Percentiles rank a stretch among this genome's conserved stretches.
phyloP scores from a whole-genome alignment of 64 coral and sea anemone species.

The Pachyseris speciosa region DNA sequence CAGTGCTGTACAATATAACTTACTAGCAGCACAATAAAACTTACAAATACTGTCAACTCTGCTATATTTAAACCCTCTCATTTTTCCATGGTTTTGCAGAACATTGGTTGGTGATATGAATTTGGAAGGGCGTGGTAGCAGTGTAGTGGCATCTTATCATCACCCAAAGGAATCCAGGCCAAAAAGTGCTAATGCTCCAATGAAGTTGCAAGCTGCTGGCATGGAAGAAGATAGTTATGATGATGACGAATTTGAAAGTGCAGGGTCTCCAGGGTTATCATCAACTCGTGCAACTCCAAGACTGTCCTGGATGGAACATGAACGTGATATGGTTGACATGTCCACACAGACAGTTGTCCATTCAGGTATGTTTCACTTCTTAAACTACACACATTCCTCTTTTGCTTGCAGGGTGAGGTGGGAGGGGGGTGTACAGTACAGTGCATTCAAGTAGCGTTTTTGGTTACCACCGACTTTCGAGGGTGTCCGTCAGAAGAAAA shows the following conservation, averaged over 20 bases:
- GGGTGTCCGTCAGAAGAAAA: too few species aligned
- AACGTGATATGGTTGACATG: slow-evolving; percentile 84
- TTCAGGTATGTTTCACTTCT: slow-evolving; percentile 58
- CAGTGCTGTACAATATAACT: too few species aligned
- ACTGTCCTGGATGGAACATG: slow-evolving; percentile 71
- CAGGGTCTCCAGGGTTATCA: slow-evolving; percentile 45
- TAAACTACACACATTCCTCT: too few species aligned
- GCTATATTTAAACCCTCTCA: not conserved
- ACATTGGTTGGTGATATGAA: slow-evolving; percentile 86
- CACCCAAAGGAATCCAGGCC: slow-evolving; percentile 38
- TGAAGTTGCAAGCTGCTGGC: slow-evolving; percentile 56
- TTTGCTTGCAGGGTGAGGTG: too few species aligned
- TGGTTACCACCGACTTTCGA: too few species aligned
- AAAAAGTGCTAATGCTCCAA: slow-evolving; percentile 49
- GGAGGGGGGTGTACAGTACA: too few species aligned
- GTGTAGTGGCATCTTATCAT: slow-evolving; percentile 64
- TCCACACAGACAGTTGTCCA: slow-evolving; percentile 93
- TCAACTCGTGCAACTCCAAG: slow-evolving; percentile 51
- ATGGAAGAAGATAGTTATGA: slow-evolving; percentile 82
- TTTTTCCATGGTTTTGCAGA: slow-evolving; percentile 29
- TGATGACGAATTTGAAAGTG: slow-evolving; percentile 71
- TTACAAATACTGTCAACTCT: not conserved
- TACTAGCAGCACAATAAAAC: too few species aligned
- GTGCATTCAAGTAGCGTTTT: too few species aligned
- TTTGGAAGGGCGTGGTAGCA: slow-evolving; percentile 72